Evolutionary conservation across 2,797 vertebrate species (phyloP), one percentile per base, ranked within the genome.

Genomic region (Clarias laeviceps): DNA sequence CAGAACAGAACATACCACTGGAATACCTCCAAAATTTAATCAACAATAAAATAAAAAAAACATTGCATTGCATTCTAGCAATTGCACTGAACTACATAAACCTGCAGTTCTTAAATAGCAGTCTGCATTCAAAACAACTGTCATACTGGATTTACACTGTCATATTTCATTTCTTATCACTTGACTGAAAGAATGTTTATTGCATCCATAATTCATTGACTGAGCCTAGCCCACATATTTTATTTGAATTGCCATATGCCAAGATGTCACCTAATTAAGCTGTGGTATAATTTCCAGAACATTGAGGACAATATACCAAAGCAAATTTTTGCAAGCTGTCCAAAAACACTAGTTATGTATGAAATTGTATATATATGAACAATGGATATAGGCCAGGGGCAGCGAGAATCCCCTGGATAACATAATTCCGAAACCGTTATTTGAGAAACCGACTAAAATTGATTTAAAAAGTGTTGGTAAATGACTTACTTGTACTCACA

Each of bases 251-350:
- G 34, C 76, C 20, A 17, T 37, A 15, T 17, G 76, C 4, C 76
- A 78, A 7, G 27, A 61, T 37, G 56, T 37, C 32, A 37, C 32
- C 14, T 20, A 78, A 61, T 37, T 61, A 61, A 29, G 6, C 62
- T 66, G 40, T 37, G 45, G 45, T 34, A 84, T 68, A 56, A 84
- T 78, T 78, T 84, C 65, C 83, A 68, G 32, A 61, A 78, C 29
- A 78, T 78, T 64, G 7, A 24, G 56, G 62, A 66, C 66, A 66
- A 66, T 56, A 54, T 24, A 78, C 62, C 32, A 40, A 24, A 61
- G 76, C 32, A 78, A 34, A 78, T 78, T 29, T 78, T 24, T 32
- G 24, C 20, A 61, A 37, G 20, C 56, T 24, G 56, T 18, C 54
- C n/a, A 57, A 34, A 59, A 77, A 57, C 54, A 61, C 29, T 34